Conservation (phyloP, 2,888 invertebrate species). For the Andrena fulva region DNA sequence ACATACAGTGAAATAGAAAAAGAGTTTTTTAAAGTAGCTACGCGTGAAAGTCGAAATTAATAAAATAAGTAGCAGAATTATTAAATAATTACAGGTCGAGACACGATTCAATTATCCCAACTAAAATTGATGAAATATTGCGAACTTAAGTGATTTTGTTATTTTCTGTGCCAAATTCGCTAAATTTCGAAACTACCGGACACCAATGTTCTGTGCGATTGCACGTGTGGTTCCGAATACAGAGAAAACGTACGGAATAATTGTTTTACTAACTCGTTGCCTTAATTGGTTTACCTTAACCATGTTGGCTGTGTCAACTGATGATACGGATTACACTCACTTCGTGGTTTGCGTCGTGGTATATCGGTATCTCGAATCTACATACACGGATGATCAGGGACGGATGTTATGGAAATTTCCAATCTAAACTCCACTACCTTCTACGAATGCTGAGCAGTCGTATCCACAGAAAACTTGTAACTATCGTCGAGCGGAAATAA, state of each 20-base stretch:
- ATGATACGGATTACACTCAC: constrained; percentile 28
- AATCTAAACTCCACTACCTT: constrained; percentile 8
- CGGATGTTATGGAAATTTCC: constrained; percentile 33
- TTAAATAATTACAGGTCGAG: too few species aligned
- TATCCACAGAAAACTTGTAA: not conserved
- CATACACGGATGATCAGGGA: constrained; percentile 23
- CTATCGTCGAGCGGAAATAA: not conserved
- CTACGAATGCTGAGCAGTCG: not conserved
- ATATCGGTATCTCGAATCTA: constrained; percentile 34
- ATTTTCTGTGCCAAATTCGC: not conserved
- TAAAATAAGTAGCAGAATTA: too few species aligned
- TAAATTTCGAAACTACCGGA: not conserved
- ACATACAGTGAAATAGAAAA: too few species aligned
- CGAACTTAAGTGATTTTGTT: not conserved
- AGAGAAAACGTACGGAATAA: constrained; percentile 6
- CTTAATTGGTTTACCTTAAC: constrained; percentile 40
- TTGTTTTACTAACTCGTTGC: constrained; percentile 35
- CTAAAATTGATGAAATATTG: too few species aligned
- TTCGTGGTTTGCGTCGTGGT: constrained; percentile 19
- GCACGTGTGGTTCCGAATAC: not conserved
- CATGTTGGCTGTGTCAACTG: constrained; percentile 17
- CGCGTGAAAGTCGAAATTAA: too few species aligned
- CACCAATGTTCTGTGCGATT: too few species aligned
- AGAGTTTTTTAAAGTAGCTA: too few species aligned
- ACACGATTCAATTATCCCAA: too few species aligned